These are phyloP conservation scores for Hirtodrosophila cameraria DNA, from an alignment of 2,888 invertebrate species.

Conservation along the genomic window DNA sequence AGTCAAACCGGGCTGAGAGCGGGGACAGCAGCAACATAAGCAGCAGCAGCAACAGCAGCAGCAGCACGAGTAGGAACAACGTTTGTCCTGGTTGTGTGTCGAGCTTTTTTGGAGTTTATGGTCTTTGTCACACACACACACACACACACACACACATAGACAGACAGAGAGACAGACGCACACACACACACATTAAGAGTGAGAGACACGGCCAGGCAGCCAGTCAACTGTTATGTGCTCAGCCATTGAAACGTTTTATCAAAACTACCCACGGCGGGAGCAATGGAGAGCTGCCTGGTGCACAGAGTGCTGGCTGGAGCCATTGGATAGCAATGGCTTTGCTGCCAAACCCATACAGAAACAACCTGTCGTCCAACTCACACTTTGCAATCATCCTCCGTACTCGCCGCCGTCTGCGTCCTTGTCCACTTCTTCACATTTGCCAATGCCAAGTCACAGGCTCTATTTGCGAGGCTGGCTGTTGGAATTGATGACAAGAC, in stretches of 20 bases:
- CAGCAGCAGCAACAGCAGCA: conserved; percentile 20
- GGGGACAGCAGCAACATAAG: too few relatives aligned
- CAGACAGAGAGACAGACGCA: conserved; percentile 5
- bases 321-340: conserved; percentile 65
- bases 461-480: conserved; percentile 20
- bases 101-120: conserved; percentile 69
- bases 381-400: conserved; percentile 31
- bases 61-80: conserved; percentile 43
- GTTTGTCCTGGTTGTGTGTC: conserved; percentile 66
- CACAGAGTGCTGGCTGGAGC: conserved; percentile 38
- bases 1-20: conserved; percentile 31
- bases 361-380: conserved; percentile 65
- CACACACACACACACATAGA: conserved; percentile 14
- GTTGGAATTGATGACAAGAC: background rate
- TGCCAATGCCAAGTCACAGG: conserved; percentile 23
- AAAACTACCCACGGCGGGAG: conserved; percentile 73
- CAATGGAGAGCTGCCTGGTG: conserved; percentile 37
- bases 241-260: conserved; percentile 78
- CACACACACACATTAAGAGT: conserved; percentile 24
- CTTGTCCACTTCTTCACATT: conserved; percentile 13
- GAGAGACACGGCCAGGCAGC: conserved; percentile 64
- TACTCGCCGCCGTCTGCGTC: background rate
- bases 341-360: conserved; percentile 52
- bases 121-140: conserved; percentile 69
- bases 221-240: conserved; percentile 78